A percentile compares a stretch with the other conserved stretches of the same genome.
These are phyloP conservation scores for Eidolon helvum DNA, from an alignment of 2,113 vertebrate species.

Conservation along the genomic window DNA sequence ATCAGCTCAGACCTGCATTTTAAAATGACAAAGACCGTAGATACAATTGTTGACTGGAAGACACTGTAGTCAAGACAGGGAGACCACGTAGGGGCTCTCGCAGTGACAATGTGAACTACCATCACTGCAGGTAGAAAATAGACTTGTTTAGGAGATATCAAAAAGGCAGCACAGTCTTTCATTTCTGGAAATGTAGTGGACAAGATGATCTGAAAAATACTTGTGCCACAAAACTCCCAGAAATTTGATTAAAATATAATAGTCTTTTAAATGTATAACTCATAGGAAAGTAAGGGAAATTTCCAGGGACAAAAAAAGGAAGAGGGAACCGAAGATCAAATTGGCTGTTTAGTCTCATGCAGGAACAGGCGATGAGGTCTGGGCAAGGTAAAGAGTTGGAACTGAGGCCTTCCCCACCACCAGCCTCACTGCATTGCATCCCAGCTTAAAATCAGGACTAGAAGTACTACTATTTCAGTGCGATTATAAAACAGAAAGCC, in stretches of 20 bases:
- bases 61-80: background rate
- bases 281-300: background rate
- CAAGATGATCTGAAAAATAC: background rate
- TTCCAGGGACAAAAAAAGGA: background rate
- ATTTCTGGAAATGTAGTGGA: background rate
- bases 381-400: background rate
- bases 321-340: background rate
- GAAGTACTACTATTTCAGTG: background rate
- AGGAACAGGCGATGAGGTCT: background rate
- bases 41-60: background rate
- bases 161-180: background rate
- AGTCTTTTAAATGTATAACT: background rate
- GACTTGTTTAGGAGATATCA: background rate
- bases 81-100: rapidly evolving
- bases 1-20: background rate
- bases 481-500: background rate
- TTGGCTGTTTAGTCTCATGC: background rate
- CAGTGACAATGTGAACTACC: rapidly evolving
- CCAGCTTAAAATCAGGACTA: background rate
- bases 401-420: background rate
- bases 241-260: background rate
- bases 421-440: background rate
- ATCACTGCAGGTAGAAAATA: background rate
- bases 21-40: background rate
- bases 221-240: background rate